Evolutionary conservation across 2,888 invertebrate genomes (phyloP), one percentile per base, ranked within the genome.

Genomic region (Disparrhopalites patrizii): DNA sequence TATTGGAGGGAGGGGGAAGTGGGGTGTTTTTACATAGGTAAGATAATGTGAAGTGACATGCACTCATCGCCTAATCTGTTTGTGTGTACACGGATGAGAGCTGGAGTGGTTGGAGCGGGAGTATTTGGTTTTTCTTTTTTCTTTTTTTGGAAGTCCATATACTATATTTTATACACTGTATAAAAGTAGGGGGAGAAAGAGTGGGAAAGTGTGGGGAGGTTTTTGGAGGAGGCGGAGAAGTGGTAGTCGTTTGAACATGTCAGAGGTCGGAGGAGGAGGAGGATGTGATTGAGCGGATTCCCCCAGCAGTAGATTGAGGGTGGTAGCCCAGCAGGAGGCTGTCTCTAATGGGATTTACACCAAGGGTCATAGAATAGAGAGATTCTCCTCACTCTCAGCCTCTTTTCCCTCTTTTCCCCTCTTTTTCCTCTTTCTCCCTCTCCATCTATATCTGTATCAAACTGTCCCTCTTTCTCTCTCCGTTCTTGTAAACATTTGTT

Each of bases 311-410:
- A n/a, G n/a, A n/a, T 43, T 5, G 47, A 47, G 47, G 47, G 20
- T 47, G 47, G 18, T n/a, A n/a, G n/a, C 47, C 8, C 47, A 47
- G 47, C 47, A 47, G 47, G 40, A 40, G 40, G 47, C 20, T 47
- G 25, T 47, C 25, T 47, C 20, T 47, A 47, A 47, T 47, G 47
- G 47, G 47, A 47, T 47, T 23, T 47, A 47, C 47, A 47, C 25
- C 40, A 40, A 47, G 47, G 47, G 47, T 47, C 47, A 47, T 47
- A n/a, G n/a, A n/a, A n/a, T n/a, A n/a, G n/a, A n/a, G n/a, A n/a
- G n/a, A n/a, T n/a, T n/a, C n/a, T n/a, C n/a, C n/a, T n/a, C n/a
- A n/a, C n/a, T n/a, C n/a, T n/a, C n/a, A n/a, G n/a, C n/a, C n/a
- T n/a, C n/a, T n/a, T n/a, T n/a, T n/a, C n/a, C n/a, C n/a, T n/a